Evolutionary conservation across 2,888 invertebrate genomes (phyloP).

Genomic region (Allygus modestus): DNA sequence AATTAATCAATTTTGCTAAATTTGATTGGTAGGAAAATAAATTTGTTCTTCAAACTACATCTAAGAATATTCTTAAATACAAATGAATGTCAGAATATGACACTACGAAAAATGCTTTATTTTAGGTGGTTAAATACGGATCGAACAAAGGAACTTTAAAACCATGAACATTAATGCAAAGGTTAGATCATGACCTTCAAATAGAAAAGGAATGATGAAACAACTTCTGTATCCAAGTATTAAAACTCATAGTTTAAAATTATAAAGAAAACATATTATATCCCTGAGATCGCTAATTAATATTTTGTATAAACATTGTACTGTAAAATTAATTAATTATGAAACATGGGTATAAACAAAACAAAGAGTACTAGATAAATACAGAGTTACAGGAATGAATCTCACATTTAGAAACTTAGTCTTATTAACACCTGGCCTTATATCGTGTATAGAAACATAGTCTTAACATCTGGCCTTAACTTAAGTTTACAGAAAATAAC

Average conservation of each 20-base stretch:
- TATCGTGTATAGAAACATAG: too few relatives aligned
- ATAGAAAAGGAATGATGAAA: neutral
- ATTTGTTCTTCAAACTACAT: constrained; percentile 24
- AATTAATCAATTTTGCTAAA: neutral
- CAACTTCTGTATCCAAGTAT: neutral
- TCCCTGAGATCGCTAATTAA: neutral
- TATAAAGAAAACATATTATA: neutral
- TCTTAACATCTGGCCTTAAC: constrained; percentile 18
- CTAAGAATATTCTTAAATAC: neutral
- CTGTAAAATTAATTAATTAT: neutral
- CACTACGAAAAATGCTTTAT: neutral
- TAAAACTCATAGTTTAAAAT: constrained; percentile 19
- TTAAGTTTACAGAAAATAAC: constrained; percentile 23
- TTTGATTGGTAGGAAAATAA: neutral
- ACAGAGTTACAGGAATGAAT: too few relatives aligned
- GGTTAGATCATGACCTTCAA: neutral
- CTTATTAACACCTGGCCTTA: too few relatives aligned
- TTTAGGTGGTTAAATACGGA: neutral
- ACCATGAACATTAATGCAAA: constrained; percentile 25
- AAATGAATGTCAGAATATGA: constrained; percentile 3
- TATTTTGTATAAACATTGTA: neutral
- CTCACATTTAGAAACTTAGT: too few relatives aligned
- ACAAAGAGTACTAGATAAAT: neutral
- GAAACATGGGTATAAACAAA: neutral
- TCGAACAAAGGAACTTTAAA: constrained; percentile 14